Evolutionary conservation across 2,888 invertebrate species (phyloP).

Genomic region (Melieria crassipennis): DNA sequence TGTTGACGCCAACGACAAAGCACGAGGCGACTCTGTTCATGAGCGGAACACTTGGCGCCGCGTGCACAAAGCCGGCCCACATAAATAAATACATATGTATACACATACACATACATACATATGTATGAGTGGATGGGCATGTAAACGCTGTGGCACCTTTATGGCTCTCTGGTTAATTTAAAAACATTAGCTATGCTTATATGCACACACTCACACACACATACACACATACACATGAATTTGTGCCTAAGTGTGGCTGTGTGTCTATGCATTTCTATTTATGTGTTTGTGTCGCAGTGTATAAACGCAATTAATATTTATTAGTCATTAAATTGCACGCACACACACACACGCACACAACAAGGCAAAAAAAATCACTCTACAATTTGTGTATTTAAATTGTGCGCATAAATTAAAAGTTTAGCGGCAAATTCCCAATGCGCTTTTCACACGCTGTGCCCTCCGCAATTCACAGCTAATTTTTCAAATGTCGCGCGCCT

Average conservation of each 20-base stretch:
- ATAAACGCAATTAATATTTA: conserved; percentile 23
- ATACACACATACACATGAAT: not conserved
- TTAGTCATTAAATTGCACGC: conserved; percentile 13
- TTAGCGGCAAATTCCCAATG: no score
- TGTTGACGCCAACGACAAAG: conserved; percentile 15
- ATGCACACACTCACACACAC: not conserved
- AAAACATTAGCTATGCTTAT: conserved; percentile 1
- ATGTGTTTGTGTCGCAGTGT: not conserved
- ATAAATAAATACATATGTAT: no score
- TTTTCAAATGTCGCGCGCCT: no score
- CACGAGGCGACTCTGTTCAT: no score
- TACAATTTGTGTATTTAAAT: no score
- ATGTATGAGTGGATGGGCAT: conserved; percentile 1
- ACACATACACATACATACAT: conserved; percentile 14
- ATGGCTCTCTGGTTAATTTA: conserved; percentile 25
- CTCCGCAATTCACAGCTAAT: no score
- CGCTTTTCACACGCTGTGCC: no score
- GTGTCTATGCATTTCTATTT: not conserved
- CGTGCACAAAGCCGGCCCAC: no score
- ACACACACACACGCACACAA: not conserved
- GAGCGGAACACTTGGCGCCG: no score
- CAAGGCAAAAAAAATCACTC: no score
- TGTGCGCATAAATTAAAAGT: no score
- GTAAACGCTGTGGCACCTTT: conserved; percentile 15
- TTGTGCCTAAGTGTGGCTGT: not conserved